These are phyloP conservation scores for Charadrius vociferus DNA, from an alignment of 2,113 vertebrate species.

Conservation along the genomic window DNA sequence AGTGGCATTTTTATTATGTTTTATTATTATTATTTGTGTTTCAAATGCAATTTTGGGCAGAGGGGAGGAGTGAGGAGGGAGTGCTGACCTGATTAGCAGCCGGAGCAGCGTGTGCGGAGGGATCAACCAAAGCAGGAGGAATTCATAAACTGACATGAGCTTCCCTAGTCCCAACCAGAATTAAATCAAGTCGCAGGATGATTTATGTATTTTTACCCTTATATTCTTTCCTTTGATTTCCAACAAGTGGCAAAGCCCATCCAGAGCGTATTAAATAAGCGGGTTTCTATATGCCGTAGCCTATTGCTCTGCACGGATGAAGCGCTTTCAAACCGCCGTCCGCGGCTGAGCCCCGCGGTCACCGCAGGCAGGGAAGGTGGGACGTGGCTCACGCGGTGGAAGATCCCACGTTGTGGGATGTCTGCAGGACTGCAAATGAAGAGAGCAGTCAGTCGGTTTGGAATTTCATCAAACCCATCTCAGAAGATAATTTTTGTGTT, in stretches of 20 bases:
- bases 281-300: not conserved
- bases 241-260: not conserved
- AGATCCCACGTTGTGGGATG: rapidly evolving
- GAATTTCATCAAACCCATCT: not conserved
- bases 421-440: not conserved
- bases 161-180: not conserved
- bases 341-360: rapidly evolving
- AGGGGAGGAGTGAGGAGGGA: not conserved
- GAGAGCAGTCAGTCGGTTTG: not conserved
- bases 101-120: not conserved
- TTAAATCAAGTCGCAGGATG: not conserved
- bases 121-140: not conserved
- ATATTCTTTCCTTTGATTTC: not conserved
- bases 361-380: rapidly evolving
- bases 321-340: rapidly evolving
- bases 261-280: not conserved
- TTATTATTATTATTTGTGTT: slow-evolving; percentile 64
- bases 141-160: not conserved
- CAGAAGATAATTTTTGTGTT: not conserved
- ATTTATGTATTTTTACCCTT: not conserved
- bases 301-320: rapidly evolving
- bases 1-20: slow-evolving; percentile 29
- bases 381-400: rapidly evolving
- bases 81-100: not conserved
- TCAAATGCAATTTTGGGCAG: not conserved